phyloP scores from a whole-genome alignment of 2,888 invertebrate genomes.

The Diadegma fenestrale region DNA sequence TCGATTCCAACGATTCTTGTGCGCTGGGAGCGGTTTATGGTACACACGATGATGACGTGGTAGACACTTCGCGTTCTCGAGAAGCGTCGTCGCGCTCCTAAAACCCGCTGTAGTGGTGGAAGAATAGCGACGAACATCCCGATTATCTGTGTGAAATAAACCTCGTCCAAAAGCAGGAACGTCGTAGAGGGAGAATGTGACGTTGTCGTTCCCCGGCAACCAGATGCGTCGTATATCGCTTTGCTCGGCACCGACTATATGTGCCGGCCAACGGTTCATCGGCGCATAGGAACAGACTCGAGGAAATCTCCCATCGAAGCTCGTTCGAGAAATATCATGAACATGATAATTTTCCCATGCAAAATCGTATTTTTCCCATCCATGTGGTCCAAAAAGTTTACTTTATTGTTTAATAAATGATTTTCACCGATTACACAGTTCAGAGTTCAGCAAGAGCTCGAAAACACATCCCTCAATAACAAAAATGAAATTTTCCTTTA shows the following conservation, averaged over 20 bases:
- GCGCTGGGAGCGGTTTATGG: conserved; percentile 11
- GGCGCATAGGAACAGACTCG: neutral
- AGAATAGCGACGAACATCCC: conserved; percentile 43
- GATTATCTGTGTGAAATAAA: conserved; percentile 3
- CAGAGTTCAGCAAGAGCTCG: too few species aligned
- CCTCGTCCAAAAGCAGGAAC: neutral
- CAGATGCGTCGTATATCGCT: conserved; percentile 3
- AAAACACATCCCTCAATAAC: too few species aligned
- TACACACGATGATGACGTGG: conserved; percentile 18
- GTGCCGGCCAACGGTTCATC: neutral
- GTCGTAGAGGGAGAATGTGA: conserved; percentile 2
- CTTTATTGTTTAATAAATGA: too few species aligned
- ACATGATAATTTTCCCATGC: neutral
- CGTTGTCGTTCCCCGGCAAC: conserved; percentile 17
- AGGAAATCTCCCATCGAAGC: neutral
- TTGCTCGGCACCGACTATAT: neutral
- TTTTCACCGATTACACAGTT: too few species aligned
- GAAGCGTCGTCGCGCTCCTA: conserved; percentile 30
- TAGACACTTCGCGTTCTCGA: conserved; percentile 9
- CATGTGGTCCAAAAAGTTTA: too few species aligned
- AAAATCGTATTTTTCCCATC: neutral
- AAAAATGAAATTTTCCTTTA: too few species aligned
- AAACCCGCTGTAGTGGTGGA: conserved; percentile 4
- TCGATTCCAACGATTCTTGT: conserved; percentile 24
- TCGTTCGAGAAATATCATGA: neutral